These are phyloP conservation scores for Aphaenogaster rudis DNA, from an alignment of 1,140 invertebrate species.

Conservation along the genomic window DNA sequence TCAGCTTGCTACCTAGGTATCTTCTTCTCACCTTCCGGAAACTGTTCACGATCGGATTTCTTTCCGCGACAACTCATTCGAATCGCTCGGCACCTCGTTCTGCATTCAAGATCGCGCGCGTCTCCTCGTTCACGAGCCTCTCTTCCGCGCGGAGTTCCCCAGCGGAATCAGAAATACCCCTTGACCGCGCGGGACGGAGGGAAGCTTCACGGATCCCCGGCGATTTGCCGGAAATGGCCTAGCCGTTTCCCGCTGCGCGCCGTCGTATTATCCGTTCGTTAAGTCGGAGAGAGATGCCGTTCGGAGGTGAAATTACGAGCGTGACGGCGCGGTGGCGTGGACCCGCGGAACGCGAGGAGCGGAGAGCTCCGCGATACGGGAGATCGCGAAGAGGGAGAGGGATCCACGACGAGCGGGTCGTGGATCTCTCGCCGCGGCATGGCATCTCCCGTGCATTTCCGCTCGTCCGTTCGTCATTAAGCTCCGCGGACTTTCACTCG, in stretches of 20 bases:
- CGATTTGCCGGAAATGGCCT: constrained; percentile 16
- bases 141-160: constrained; percentile 3
- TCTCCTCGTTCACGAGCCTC: constrained; percentile 19
- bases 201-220: not conserved
- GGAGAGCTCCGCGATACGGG: not conserved
- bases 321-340: not conserved
- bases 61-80: no score
- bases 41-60: not conserved
- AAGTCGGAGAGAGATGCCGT: not conserved
- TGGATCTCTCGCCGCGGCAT: not conserved
- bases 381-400: not conserved
- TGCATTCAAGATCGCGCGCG: not conserved
- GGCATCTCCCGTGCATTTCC: constrained; percentile 45
- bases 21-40: not conserved
- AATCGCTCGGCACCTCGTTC: constrained; percentile 1
- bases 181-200: not conserved
- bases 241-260: not conserved
- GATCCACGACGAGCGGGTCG: not conserved
- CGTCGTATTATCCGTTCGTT: constrained; percentile 35
- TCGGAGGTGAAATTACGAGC: constrained; percentile 65
- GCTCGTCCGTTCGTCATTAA: constrained; percentile 26
- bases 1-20: not conserved
- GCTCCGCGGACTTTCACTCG: constrained; percentile 67
- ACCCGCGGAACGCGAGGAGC: not conserved
- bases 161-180: constrained; percentile 1